Evolutionary conservation across 2,888 invertebrate species (phyloP).

Genomic region (Acleris sparsana): DNA sequence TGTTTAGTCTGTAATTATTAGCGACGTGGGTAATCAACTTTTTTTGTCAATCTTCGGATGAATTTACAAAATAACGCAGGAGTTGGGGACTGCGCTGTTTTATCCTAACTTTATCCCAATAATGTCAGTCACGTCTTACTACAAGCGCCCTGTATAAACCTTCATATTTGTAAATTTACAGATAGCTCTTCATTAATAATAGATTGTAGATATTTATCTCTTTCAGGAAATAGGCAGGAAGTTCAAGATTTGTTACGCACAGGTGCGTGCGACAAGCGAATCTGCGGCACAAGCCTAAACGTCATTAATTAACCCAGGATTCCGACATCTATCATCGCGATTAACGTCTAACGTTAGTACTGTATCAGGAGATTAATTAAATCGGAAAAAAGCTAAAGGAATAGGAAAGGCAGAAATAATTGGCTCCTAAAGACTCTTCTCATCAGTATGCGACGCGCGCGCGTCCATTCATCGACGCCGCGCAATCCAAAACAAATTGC

Average conservation of each 20-base stretch:
- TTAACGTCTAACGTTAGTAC: neutral
- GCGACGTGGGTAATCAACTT: neutral
- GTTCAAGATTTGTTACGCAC: constrained; percentile 22
- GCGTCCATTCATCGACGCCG: constrained; percentile 63
- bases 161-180: too few relatives aligned
- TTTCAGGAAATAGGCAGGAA: constrained; percentile 1
- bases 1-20: neutral
- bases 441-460: constrained; percentile 67
- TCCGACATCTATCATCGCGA: constrained; percentile 13
- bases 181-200: neutral
- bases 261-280: constrained; percentile 20
- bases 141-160: too few relatives aligned
- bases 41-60: too few relatives aligned
- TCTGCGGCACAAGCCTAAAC: constrained; percentile 6
- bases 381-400: constrained; percentile 48
- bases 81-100: too few relatives aligned
- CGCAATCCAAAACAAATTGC: constrained; percentile 73
- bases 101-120: too few relatives aligned
- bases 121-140: too few relatives aligned
- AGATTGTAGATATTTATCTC: constrained; percentile 22
- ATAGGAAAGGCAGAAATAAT: constrained; percentile 58
- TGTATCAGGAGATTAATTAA: constrained; percentile 32
- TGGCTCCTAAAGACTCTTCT: constrained; percentile 49
- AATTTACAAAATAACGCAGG: too few relatives aligned
- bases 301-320: constrained; percentile 16